Evolutionary conservation across 2,797 vertebrate species (phyloP).

Genomic region (Bradypodion ventrale): DNA sequence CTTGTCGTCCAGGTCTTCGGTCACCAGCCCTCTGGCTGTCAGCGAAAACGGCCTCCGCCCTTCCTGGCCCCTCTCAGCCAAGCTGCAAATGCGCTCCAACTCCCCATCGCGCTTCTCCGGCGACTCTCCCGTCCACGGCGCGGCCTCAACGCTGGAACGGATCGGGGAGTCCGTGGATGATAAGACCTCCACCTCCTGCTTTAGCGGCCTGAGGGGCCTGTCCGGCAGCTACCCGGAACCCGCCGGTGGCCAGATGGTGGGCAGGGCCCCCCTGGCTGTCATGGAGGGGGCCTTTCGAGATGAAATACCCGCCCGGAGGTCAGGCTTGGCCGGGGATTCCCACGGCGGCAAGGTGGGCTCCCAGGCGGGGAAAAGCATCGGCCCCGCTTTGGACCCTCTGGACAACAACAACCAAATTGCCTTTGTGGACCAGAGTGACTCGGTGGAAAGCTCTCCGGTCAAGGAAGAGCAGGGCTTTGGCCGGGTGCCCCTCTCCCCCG

Average conservation of each 20-base stretch:
- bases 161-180: constrained; percentile 92
- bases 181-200: constrained; percentile 93
- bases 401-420: constrained; percentile 96
- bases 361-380: constrained; percentile 78
- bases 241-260: constrained; percentile 81
- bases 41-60: constrained; percentile 88
- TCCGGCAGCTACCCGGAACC: constrained; percentile 76
- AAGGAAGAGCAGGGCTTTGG: constrained; percentile 86
- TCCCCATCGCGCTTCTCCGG: constrained; percentile 93
- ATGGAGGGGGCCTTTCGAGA: constrained; percentile 87
- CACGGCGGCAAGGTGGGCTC: constrained; percentile 78
- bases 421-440: constrained; percentile 88
- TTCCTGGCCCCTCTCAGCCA: constrained; percentile 92
- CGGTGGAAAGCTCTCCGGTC: constrained; percentile 82
- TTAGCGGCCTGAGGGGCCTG: constrained; percentile 82
- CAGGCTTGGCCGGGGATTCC: constrained; percentile 73
- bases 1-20: constrained; percentile 90
- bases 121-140: constrained; percentile 86
- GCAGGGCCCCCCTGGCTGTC: constrained; percentile 88
- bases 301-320: constrained; percentile 77
- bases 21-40: constrained; percentile 91
- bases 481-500: constrained; percentile 71
- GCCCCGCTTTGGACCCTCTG: constrained; percentile 79
- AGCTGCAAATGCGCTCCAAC: constrained; percentile 91
- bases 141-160: constrained; percentile 90